These are phyloP conservation scores for Mugil cephalus DNA, from an alignment of 2,113 vertebrate genomes.

Conservation along the genomic window DNA sequence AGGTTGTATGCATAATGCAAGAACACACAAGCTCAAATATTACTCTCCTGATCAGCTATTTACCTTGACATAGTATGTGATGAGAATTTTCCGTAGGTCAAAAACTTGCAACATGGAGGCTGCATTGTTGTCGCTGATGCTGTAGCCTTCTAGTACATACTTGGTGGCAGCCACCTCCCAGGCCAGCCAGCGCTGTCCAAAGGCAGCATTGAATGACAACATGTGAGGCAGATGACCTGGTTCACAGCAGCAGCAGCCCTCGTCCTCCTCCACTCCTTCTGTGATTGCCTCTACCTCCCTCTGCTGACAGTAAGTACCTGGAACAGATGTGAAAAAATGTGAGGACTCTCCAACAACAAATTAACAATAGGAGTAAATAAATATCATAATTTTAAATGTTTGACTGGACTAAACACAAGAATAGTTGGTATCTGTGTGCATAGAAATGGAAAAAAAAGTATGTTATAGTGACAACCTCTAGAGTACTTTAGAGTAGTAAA, in stretches of 20 bases:
- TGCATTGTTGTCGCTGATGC: slow-evolving; percentile 94
- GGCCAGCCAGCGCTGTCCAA: slow-evolving; percentile 94
- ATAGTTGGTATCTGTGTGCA: neutral
- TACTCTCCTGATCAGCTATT: neutral
- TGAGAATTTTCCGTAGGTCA: slow-evolving; percentile 93
- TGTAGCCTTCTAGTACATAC: slow-evolving; percentile 93
- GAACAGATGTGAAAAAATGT: slow-evolving; percentile 9
- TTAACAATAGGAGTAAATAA: neutral
- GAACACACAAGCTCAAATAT: neutral
- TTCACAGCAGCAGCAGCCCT: slow-evolving; percentile 94
- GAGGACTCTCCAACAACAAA: neutral
- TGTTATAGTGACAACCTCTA: no score
- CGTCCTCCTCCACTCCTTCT: slow-evolving; percentile 93
- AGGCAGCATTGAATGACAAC: slow-evolving; percentile 92
- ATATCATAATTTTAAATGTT: neutral
- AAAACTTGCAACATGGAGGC: slow-evolving; percentile 95
- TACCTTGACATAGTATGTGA: slow-evolving; percentile 95
- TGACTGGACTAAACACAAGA: neutral
- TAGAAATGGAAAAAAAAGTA: no score
- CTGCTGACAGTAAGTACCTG: slow-evolving; percentile 94
- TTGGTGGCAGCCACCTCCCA: slow-evolving; percentile 95
- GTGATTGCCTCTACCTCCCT: slow-evolving; percentile 95
- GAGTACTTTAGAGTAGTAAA: neutral
- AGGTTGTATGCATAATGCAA: neutral
- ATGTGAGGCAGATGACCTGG: slow-evolving; percentile 91